Evolutionary conservation across 2,113 vertebrate species (phyloP).

Genomic region (Oncorhynchus keta): DNA sequence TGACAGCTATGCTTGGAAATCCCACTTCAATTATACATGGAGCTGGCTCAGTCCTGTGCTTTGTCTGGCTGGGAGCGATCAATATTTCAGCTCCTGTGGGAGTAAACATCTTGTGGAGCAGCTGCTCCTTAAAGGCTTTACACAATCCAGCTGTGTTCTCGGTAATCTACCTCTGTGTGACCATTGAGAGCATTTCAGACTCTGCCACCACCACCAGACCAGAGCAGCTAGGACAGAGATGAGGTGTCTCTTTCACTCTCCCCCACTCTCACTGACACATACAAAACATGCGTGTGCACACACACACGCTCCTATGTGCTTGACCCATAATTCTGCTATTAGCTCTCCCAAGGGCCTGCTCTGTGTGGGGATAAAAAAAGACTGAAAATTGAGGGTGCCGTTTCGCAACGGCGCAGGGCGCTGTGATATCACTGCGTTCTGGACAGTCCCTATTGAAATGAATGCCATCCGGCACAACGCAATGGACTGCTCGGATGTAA

Average conservation of each 20-base stretch:
- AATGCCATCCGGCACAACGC: too few relatives aligned
- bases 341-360: conserved; percentile 19
- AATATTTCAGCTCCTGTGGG: conserved; percentile 66
- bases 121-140: conserved; percentile 69
- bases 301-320: neutral
- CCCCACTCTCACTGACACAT: neutral
- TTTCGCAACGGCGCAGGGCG: too few relatives aligned
- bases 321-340: conserved; percentile 18
- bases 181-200: conserved; percentile 32
- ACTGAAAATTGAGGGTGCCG: neutral
- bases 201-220: neutral
- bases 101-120: conserved; percentile 63
- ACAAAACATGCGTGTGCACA: conserved; percentile 4
- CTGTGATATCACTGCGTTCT: too few relatives aligned
- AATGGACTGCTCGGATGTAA: too few relatives aligned
- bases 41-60: conserved; percentile 29
- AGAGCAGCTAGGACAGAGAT: conserved; percentile 14
- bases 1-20: conserved; percentile 51
- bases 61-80: neutral
- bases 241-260: neutral
- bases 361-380: conserved; percentile 11
- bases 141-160: conserved; percentile 55
- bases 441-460: too few relatives aligned
- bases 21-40: conserved; percentile 67
- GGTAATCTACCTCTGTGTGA: conserved; percentile 38